Percentiles rank a stretch among this genome's conserved stretches.
phyloP scores from a whole-genome alignment of 2,888 invertebrate species.

The Habroteleia sp. region DNA sequence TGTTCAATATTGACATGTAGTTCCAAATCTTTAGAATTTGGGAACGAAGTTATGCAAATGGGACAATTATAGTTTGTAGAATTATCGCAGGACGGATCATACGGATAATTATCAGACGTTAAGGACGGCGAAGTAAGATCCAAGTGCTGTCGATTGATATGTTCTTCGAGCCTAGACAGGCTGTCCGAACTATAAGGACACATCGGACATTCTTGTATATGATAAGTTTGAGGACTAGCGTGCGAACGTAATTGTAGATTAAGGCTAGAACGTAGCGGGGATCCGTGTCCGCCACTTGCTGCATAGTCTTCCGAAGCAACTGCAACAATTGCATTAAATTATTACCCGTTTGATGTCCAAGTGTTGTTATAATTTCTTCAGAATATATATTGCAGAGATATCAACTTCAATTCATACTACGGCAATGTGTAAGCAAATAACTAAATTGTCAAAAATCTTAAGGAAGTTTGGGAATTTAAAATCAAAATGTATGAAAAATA shows the following conservation, averaged over 20 bases:
- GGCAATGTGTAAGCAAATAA: slow-evolving; percentile 11
- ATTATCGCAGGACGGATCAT: slow-evolving; percentile 70
- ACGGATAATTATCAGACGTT: slow-evolving; percentile 72
- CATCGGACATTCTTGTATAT: slow-evolving; percentile 85
- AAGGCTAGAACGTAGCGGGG: slow-evolving; percentile 85
- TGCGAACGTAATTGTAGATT: slow-evolving; percentile 79
- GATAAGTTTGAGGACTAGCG: slow-evolving; percentile 76
- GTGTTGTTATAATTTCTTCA: neutral
- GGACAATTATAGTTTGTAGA: slow-evolving; percentile 86
- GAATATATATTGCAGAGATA: too few relatives aligned
- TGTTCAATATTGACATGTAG: slow-evolving; percentile 93
- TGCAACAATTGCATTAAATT: slow-evolving; percentile 10
- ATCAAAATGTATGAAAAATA: too few relatives aligned
- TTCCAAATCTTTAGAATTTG: slow-evolving; percentile 89
- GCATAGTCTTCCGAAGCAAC: slow-evolving; percentile 76
- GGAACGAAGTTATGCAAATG: slow-evolving; percentile 88
- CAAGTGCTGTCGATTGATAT: slow-evolving; percentile 92
- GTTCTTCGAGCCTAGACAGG: slow-evolving; percentile 89
- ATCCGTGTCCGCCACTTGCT: slow-evolving; percentile 84
- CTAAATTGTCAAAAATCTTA: neutral
- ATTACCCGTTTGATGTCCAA: too few relatives aligned
- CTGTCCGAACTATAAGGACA: slow-evolving; percentile 89
- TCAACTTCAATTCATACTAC: slow-evolving; percentile 2
- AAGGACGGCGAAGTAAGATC: slow-evolving; percentile 89
- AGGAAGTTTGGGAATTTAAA: slow-evolving; percentile 20